Evolutionary conservation across 2,113 vertebrate species (phyloP).

Genomic region (Etia nguti): DNA sequence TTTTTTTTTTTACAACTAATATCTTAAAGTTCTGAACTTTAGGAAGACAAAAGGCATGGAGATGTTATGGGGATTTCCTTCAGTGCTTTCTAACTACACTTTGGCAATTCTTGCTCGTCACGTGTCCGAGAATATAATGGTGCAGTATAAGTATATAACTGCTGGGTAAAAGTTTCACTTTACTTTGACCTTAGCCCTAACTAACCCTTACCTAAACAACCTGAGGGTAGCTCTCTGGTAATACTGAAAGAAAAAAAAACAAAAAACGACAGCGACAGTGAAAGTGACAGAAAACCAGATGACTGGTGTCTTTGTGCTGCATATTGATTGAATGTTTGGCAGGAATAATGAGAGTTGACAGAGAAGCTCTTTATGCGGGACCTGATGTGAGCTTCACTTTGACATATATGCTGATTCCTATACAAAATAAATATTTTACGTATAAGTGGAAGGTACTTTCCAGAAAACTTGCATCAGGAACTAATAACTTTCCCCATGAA

Average conservation of each 20-base stretch:
- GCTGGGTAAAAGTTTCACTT: neutral
- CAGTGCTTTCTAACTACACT: neutral
- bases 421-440: neutral
- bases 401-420: neutral
- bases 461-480: neutral
- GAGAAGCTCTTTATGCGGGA: neutral
- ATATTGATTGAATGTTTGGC: neutral
- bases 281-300: neutral
- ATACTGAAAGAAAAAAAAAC: neutral
- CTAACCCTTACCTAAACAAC: neutral
- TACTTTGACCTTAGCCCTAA: neutral
- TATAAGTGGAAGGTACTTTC: neutral
- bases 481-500: neutral
- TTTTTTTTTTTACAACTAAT: neutral
- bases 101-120: neutral
- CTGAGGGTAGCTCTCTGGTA: neutral
- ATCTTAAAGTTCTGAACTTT: neutral
- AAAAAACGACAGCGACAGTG: neutral
- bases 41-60: neutral
- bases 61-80: neutral
- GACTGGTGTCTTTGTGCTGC: neutral
- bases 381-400: neutral
- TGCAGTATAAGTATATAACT: neutral
- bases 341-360: neutral
- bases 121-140: neutral